Conservation (phyloP, 64 coral and sea anemone genomes). For the Pocillopora verrucosa region DNA sequence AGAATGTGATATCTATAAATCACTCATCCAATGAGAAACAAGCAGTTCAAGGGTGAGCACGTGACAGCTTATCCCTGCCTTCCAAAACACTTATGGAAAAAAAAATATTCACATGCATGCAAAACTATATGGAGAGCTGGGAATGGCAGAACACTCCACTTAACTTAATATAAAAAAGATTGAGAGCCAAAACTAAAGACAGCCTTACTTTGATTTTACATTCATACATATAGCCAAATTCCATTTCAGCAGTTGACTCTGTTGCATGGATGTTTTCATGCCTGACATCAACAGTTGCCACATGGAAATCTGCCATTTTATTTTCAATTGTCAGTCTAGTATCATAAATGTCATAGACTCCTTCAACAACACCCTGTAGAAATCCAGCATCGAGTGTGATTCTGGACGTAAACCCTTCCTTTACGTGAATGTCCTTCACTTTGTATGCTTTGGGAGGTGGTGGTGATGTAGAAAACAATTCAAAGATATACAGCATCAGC, state of each 20-base stretch:
- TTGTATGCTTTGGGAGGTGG: neutral
- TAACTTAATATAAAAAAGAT: too few species aligned
- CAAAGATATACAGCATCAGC: too few species aligned
- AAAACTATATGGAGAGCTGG: too few species aligned
- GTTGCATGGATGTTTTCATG: neutral
- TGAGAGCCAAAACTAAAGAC: neutral
- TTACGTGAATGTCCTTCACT: neutral
- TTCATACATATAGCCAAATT: neutral
- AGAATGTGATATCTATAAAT: too few species aligned
- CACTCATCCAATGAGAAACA: too few species aligned
- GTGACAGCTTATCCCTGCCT: too few species aligned
- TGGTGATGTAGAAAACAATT: neutral
- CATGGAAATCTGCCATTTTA: too few species aligned
- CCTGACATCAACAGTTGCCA: neutral
- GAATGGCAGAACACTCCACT: too few species aligned
- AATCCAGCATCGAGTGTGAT: neutral
- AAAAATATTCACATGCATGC: too few species aligned
- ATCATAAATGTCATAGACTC: neutral
- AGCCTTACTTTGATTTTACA: neutral
- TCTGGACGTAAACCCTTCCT: neutral
- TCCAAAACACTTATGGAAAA: too few species aligned
- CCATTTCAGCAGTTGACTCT: neutral
- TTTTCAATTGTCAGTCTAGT: too few species aligned
- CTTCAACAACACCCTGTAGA: slow-evolving; percentile 5
- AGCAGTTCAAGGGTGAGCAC: too few species aligned